Conservation (phyloP, 2,113 vertebrate species). For the Pavo muticus region DNA sequence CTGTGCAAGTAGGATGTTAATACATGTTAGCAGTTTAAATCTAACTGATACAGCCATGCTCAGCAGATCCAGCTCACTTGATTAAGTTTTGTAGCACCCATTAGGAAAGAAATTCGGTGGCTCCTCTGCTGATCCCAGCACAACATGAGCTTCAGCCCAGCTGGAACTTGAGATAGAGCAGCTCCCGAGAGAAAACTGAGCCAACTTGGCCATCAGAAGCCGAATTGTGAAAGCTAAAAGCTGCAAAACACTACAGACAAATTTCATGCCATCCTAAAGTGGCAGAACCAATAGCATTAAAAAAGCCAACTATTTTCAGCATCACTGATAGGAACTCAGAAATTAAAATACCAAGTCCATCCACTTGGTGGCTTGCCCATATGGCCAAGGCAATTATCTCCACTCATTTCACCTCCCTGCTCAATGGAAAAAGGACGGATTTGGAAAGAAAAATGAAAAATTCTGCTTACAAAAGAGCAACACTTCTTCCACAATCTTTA, state of each 20-base stretch:
- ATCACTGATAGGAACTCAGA: not conserved
- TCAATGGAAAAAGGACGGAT: not conserved
- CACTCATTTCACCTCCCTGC: not conserved
- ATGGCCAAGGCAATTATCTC: not conserved
- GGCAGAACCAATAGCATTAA: not conserved
- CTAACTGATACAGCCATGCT: not conserved
- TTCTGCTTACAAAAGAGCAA: not conserved
- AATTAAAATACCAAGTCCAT: not conserved
- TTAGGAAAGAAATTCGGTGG: not conserved
- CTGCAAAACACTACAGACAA: not conserved
- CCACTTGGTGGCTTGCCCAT: not conserved
- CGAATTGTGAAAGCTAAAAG: not conserved
- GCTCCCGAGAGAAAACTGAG: not conserved
- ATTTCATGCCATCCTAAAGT: not conserved
- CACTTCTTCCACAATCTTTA: not conserved
- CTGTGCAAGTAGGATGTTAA: not conserved
- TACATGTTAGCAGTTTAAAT: not conserved
- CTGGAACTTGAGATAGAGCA: not conserved
- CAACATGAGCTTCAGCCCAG: not conserved
- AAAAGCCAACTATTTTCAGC: not conserved
- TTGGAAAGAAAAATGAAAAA: not conserved
- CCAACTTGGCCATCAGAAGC: not conserved
- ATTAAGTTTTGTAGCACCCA: not conserved
- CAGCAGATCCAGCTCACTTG: not conserved
- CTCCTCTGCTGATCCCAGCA: not conserved